A percentile compares a stretch with the other conserved stretches of the same genome.
Conservation (phyloP, 2,113 vertebrate genomes). For the Bostrychus sinensis region DNA sequence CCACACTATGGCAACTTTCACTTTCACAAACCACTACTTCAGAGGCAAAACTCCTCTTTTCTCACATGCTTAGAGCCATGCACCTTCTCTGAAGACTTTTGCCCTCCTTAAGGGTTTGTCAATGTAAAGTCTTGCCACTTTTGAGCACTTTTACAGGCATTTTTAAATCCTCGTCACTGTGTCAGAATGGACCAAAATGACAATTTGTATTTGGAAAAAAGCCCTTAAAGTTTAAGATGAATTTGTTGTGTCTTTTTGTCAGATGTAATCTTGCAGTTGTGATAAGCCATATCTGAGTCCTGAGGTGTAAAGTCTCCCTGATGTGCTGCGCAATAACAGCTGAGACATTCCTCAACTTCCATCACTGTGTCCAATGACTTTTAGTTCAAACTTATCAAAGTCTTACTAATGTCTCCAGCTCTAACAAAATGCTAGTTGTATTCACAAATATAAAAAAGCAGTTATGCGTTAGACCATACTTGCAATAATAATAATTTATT, state of each 20-base stretch:
- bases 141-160: constrained; percentile 20
- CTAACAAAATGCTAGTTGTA: background rate
- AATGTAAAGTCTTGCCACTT: constrained; percentile 13
- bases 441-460: background rate
- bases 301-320: constrained; percentile 26
- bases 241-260: constrained; percentile 31
- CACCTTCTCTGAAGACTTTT: background rate
- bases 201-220: no score
- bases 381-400: no score
- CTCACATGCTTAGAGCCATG: no score
- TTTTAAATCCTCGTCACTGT: constrained; percentile 39
- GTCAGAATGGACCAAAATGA: constrained; percentile 73
- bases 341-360: constrained; percentile 38
- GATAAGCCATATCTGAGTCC: constrained; percentile 69
- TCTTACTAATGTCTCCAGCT: background rate
- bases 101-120: constrained; percentile 6
- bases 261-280: constrained; percentile 37
- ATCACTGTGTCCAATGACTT: constrained; percentile 55
- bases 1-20: background rate
- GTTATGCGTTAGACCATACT: no score
- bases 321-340: constrained; percentile 53
- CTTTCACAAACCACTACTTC: constrained; percentile 7
- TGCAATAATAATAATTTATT: no score
- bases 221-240: constrained; percentile 14
- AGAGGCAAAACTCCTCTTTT: no score